Evolutionary conservation across 1,140 invertebrate species (phyloP).

Genomic region (Pogonomyrmex californicus): DNA sequence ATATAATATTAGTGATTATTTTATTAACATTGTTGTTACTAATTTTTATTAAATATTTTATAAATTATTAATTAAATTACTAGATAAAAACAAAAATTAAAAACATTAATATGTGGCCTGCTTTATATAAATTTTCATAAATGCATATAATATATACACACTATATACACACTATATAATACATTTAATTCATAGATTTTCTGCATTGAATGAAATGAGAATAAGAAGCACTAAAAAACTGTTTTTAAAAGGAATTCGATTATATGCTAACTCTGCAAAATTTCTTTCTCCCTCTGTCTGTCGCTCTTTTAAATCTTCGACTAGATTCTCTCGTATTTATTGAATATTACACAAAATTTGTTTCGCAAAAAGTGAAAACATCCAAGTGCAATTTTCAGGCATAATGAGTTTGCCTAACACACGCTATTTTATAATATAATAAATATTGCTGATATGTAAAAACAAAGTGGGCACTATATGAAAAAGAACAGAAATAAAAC

Average conservation of each 20-base stretch:
- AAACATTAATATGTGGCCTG: constrained; percentile 3
- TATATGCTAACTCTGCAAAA: constrained; percentile 41
- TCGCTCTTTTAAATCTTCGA: background rate
- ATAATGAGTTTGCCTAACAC: constrained; percentile 62
- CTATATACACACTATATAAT: no score
- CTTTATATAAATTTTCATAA: background rate
- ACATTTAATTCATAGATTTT: constrained; percentile 3
- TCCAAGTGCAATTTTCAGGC: constrained; percentile 50
- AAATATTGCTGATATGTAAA: constrained; percentile 27
- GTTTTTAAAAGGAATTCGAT: constrained; percentile 53
- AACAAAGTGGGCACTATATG: background rate
- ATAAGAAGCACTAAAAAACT: background rate
- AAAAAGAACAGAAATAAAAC: background rate
- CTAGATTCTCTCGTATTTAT: constrained; percentile 43
- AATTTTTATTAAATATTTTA: background rate
- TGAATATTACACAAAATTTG: constrained; percentile 63
- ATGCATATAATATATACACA: background rate
- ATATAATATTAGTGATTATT: no score
- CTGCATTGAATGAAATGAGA: background rate
- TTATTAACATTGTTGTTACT: no score
- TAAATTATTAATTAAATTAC: background rate
- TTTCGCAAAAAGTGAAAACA: constrained; percentile 54
- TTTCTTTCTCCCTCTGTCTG: constrained; percentile 15
- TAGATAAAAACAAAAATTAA: background rate
- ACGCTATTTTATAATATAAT: constrained; percentile 47